Percentiles rank a stretch among this genome's conserved stretches.
These are phyloP conservation scores for Rhagologus leucostigma DNA, from an alignment of 2,113 vertebrate species.

Conservation along the genomic window DNA sequence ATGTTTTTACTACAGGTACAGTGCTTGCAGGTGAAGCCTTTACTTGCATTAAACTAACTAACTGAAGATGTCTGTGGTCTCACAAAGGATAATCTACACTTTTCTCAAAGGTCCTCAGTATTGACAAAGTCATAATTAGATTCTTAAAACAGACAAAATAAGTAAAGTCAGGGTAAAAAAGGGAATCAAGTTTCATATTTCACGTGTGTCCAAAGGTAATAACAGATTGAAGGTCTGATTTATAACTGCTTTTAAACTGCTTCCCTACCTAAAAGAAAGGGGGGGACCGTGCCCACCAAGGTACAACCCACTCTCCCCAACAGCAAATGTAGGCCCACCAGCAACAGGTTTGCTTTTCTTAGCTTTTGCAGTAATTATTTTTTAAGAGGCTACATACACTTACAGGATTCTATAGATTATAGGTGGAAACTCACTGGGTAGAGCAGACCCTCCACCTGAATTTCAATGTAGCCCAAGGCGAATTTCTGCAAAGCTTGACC, in stretches of 20 bases:
- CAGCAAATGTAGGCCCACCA: background rate
- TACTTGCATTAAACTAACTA: background rate
- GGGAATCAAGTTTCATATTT: background rate
- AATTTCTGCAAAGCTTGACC: background rate
- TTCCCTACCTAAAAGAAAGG: background rate
- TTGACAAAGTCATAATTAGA: background rate
- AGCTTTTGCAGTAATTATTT: background rate
- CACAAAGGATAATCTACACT: background rate
- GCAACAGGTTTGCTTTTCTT: background rate
- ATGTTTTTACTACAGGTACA: background rate
- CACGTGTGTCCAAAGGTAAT: background rate
- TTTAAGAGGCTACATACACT: background rate
- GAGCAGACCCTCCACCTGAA: background rate
- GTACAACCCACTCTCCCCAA: background rate
- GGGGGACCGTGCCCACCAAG: background rate
- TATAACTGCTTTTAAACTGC: background rate
- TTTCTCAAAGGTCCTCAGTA: background rate
- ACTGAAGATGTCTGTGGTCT: background rate
- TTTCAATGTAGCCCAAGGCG: background rate
- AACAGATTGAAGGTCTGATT: background rate
- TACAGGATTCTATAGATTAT: background rate
- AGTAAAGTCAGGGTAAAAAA: background rate
- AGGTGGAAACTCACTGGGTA: background rate
- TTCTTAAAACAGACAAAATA: background rate
- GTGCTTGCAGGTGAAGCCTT: background rate